These are phyloP conservation scores for Meiosimyza decipiens DNA, from an alignment of 2,888 invertebrate species.

Conservation along the genomic window DNA sequence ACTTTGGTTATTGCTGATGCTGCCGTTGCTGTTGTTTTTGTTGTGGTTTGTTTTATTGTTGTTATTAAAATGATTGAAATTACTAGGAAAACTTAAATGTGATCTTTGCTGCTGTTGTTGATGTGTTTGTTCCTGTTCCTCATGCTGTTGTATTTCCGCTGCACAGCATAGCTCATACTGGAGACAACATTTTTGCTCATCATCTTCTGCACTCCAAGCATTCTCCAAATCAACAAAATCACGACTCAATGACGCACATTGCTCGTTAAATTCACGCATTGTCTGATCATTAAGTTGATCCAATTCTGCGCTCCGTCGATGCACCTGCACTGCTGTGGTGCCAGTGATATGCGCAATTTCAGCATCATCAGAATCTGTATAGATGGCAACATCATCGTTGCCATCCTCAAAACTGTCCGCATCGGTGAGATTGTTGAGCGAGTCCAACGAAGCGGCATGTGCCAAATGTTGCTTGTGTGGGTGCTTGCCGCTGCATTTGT, in stretches of 20 bases:
- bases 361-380: slow-evolving; percentile 77
- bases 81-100: slow-evolving; percentile 30
- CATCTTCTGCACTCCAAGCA: slow-evolving; percentile 62
- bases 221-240: slow-evolving; percentile 55
- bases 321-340: slow-evolving; percentile 63
- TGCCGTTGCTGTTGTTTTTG: no score
- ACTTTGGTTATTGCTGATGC: slow-evolving; percentile 18
- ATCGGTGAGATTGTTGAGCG: slow-evolving; percentile 77
- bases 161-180: neutral
- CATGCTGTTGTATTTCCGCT: slow-evolving; percentile 7
- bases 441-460: slow-evolving; percentile 73
- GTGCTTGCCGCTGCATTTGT: slow-evolving; percentile 43
- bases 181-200: slow-evolving; percentile 44
- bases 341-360: slow-evolving; percentile 70
- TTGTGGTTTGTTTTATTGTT: neutral
- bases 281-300: slow-evolving; percentile 64
- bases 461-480: slow-evolving; percentile 21
- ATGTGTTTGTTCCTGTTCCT: slow-evolving; percentile 18
- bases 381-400: slow-evolving; percentile 63
- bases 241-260: slow-evolving; percentile 62
- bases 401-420: slow-evolving; percentile 68
- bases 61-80: slow-evolving; percentile 22
- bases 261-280: slow-evolving; percentile 60
- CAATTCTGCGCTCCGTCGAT: slow-evolving; percentile 59
- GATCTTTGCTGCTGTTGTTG: slow-evolving; percentile 15